phyloP scores from a whole-genome alignment of 2,113 vertebrate species.

The Triplophysa tibetana region DNA sequence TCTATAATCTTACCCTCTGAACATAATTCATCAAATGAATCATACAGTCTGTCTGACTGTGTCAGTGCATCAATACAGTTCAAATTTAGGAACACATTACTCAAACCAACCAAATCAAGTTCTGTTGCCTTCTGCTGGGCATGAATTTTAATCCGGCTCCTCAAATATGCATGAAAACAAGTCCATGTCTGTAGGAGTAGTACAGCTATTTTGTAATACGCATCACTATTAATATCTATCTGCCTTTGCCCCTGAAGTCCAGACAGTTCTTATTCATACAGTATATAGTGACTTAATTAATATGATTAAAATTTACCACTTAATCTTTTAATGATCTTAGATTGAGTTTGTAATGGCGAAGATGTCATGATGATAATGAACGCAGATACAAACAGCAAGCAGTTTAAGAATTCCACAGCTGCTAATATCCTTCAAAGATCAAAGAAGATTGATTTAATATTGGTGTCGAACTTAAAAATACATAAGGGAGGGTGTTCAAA shows the following conservation, averaged over 20 bases:
- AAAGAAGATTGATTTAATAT: conserved; percentile 12
- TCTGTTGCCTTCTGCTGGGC: conserved; percentile 60
- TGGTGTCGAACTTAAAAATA: conserved; percentile 9
- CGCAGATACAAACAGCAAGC: conserved; percentile 1
- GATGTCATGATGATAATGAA: not conserved
- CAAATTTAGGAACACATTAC: conserved; percentile 55
- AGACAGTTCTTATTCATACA: not conserved
- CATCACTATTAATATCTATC: conserved; percentile 2
- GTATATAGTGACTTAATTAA: not conserved
- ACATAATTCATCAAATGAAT: conserved; percentile 17
- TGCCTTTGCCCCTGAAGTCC: not conserved
- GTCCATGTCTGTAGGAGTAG: conserved; percentile 47
- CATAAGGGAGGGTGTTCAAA: not conserved
- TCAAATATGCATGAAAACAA: conserved; percentile 64
- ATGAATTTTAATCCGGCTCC: conserved; percentile 64
- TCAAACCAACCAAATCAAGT: conserved; percentile 51
- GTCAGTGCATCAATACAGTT: conserved; percentile 29
- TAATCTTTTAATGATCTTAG: not conserved
- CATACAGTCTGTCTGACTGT: conserved; percentile 26
- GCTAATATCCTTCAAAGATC: conserved; percentile 2
- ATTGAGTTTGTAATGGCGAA: not conserved
- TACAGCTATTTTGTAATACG: conserved; percentile 14
- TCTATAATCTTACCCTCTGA: conserved; percentile 11
- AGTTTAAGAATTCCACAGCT: conserved; percentile 2
- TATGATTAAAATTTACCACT: not conserved